Percentiles rank a stretch among this genome's conserved stretches.
These are phyloP conservation scores for Enteromius mattozi DNA, from an alignment of 2,797 vertebrate genomes.

Conservation along the genomic window DNA sequence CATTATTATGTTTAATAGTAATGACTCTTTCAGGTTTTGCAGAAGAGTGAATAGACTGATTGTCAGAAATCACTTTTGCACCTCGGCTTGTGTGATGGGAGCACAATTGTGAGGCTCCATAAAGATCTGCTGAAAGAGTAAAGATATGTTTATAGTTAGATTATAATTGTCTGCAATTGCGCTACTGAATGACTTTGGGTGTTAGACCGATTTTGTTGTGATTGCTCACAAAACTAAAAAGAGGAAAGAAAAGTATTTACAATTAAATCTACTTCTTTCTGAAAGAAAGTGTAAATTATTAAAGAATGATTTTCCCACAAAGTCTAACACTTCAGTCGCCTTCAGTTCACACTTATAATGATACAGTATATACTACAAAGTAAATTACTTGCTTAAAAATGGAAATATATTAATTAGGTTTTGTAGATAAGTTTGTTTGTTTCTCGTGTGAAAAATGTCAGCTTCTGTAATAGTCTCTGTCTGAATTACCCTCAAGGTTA, in stretches of 20 bases:
- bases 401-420: constrained; percentile 32
- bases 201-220: constrained; percentile 13
- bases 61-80: constrained; percentile 66
- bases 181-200: neutral
- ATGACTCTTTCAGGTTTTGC: constrained; percentile 77
- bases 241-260: neutral
- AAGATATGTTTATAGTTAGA: constrained; percentile 2
- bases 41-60: constrained; percentile 65
- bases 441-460: constrained; percentile 29
- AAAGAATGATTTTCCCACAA: constrained; percentile 14
- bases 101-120: neutral
- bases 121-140: constrained; percentile 18
- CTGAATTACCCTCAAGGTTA: constrained; percentile 61
- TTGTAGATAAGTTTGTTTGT: constrained; percentile 23
- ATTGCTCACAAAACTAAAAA: constrained; percentile 18
- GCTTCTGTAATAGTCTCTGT: constrained; percentile 45
- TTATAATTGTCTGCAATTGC: neutral
- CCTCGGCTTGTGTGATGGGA: constrained; percentile 42
- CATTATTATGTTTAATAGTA: constrained; percentile 84
- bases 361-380: neutral
- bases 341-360: constrained; percentile 37
- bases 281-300: constrained; percentile 2
- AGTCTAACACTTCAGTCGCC: constrained; percentile 15
- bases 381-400: constrained; percentile 34
- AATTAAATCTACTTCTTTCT: neutral